A percentile compares a stretch with the other conserved stretches of the same genome.
Conservation (phyloP, 2,113 vertebrate genomes). For the Cardinalis cardinalis region DNA sequence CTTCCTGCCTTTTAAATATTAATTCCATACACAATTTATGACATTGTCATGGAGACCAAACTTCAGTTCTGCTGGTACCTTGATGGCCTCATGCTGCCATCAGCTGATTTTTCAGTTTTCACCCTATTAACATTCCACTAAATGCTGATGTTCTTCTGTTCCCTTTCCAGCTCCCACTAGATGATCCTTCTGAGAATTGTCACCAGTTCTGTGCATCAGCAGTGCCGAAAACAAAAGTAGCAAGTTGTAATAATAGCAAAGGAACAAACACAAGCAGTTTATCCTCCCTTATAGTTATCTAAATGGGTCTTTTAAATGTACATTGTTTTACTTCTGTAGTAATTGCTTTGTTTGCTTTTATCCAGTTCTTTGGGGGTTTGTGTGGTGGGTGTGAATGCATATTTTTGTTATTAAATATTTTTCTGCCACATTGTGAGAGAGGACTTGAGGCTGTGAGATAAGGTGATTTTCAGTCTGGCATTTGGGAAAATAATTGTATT, state of each 20-base stretch:
- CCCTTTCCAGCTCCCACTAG: not conserved
- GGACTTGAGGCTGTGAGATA: not conserved
- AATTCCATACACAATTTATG: conserved; percentile 31
- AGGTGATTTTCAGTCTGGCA: not conserved
- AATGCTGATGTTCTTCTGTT: not conserved
- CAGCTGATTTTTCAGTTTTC: not conserved
- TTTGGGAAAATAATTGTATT: not conserved
- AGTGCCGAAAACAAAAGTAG: not conserved
- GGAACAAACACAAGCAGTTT: not conserved
- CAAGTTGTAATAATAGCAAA: not conserved
- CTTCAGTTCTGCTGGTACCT: not conserved
- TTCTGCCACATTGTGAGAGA: not conserved
- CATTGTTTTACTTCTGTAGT: not conserved
- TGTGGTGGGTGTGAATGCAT: not conserved
- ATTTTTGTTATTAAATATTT: not conserved
- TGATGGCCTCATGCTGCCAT: not conserved
- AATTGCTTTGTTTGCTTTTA: not conserved
- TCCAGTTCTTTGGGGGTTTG: not conserved
- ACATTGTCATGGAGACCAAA: not conserved
- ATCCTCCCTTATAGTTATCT: not conserved
- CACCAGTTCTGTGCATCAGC: not conserved
- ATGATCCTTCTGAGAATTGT: not conserved
- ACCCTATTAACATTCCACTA: not conserved
- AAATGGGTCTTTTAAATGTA: not conserved
- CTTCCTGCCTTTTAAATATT: conserved; percentile 21